Evolutionary conservation across 2,888 invertebrate species (phyloP), one percentile per base, ranked within the genome.

Genomic region (Macroteleia sp.): DNA sequence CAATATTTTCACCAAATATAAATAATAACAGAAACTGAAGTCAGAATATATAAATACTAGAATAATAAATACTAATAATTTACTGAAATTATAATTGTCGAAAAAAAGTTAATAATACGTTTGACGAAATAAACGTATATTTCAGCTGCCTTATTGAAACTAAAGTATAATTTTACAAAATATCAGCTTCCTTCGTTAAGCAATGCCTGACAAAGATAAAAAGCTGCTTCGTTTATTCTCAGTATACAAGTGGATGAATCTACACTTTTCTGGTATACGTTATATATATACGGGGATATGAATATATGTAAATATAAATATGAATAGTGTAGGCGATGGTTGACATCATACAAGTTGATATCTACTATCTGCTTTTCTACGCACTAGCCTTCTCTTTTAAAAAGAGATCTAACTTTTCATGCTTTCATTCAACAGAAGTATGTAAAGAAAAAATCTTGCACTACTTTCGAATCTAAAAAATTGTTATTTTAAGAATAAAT

Each of bases 291-390:
- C 44, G 36, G 69, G 34, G 30, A 41, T 48, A 36, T 25, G 20
- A 32, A 67, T 75, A 61, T 59, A 70, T 54, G 42, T 52, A 42
- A 50, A 61, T 69, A 78, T 80, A 71, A 57, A 67, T 74, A 66
- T 71, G 56, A 56, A 78, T 67, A 57, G 86, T 86, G 88, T 89
- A 85, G 89, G 89, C 86, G 88, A 86, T 84, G 83, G 83, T 89
- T 86, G 86, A 89, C 88, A 87, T 86, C 84, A 83, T 82, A 79
- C 80, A 77, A 83, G 77, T 82, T 83, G 83, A 87, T 82, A 83
- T 79, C 78, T 76, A 82, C 86, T 88, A 89, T 88, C 89, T 87
- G 83, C 84, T 85, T 85, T 87, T 88, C 87, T 86, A 85, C 81
- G 77, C 50, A 34, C 69, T 61, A 71, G 36, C 61, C 71, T 67